These are phyloP conservation scores for Brachionus calyciflorus DNA, from an alignment of 1,140 invertebrate genomes.

Conservation along the genomic window DNA sequence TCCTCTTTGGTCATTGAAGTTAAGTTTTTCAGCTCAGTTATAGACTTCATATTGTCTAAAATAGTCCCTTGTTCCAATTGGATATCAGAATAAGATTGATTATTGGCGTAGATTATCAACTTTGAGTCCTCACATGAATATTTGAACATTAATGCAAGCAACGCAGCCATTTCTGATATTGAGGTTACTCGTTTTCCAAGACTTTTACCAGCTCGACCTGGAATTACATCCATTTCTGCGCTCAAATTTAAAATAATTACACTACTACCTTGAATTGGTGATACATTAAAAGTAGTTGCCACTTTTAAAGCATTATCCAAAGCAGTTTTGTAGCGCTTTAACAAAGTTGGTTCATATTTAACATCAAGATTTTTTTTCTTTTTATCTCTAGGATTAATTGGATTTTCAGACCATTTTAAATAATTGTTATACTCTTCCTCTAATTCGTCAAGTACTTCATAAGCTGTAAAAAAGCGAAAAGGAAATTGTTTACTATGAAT, in stretches of 20 bases:
- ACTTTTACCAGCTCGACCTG: conserved; percentile 55
- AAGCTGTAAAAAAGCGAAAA: conserved; percentile 62
- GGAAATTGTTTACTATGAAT: conserved; percentile 62
- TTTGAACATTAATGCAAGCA: conserved; percentile 62
- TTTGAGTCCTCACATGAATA: conserved; percentile 61
- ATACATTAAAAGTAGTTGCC: conserved; percentile 59
- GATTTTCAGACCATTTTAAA: conserved; percentile 51
- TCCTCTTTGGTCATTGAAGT: neutral
- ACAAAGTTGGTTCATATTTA: conserved; percentile 31
- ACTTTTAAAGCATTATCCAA: conserved; percentile 60
- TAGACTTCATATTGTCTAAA: conserved; percentile 55
- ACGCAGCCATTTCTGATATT: conserved; percentile 54
- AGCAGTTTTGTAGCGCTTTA: conserved; percentile 58
- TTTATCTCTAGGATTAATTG: neutral
- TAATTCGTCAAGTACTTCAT: conserved; percentile 57
- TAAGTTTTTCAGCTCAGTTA: conserved; percentile 45
- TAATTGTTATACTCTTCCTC: conserved; percentile 54
- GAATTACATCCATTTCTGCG: conserved; percentile 49
- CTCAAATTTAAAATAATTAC: conserved; percentile 57
- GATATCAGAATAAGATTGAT: conserved; percentile 47
- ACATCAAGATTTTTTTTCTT: neutral
- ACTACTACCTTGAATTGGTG: conserved; percentile 59
- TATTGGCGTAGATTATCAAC: conserved; percentile 52
- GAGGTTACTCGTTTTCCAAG: conserved; percentile 51
- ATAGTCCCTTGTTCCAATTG: conserved; percentile 56